Base-by-base conservation (phyloP, 2,113 vertebrate genomes). In the Pholis gunnellus region DNA sequence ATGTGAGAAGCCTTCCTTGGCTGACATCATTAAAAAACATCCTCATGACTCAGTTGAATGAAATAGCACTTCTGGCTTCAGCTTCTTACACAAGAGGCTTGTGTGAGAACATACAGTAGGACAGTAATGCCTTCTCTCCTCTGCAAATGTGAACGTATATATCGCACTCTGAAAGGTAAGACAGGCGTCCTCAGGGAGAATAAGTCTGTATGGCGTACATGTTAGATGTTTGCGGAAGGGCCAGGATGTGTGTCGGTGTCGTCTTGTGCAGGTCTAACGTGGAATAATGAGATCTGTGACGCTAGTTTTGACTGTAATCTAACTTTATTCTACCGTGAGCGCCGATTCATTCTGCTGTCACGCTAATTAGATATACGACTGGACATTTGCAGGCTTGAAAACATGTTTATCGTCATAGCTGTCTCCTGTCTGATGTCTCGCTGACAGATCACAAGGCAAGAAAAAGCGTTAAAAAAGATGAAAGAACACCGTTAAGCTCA, bases 61-160 rank as follows among this genome's bases (percentile, higher is more conserved):
- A 88, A 84, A 87, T 25, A 65, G 25, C 85, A 69, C 88, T 88
- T 82, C 87, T 73, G 85, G 72, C 81, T 82, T 63, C 65, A 70
- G 67, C 44, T 61, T 61, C 64, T 87, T 86, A 84, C 80, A 72
- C 89, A 81, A 86, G 69, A 81, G 81, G 77, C 83, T 74, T 76
- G 50, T 70, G 73, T 78, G 60, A 42, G 80, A 83, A 79, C 75
- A 78, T 1, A 52, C 46, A 36, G 25, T 42, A 56, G 36, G 54
- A 74, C 70, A 22, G 76, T 80, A 79, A 90, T 83, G 83, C 88
- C 81, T 77, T 81, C 36, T 81, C 40, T 78, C 38, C 60, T 72
- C 65, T 84, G 75, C 52, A 82, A 81, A 91, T 86, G 82, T 70
- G 65, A 87, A 68, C 56, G 20, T 17, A 50, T 74, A 76, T 50